phyloP scores from a whole-genome alignment of 2,888 invertebrate species.

The Neoascia interrupta region DNA sequence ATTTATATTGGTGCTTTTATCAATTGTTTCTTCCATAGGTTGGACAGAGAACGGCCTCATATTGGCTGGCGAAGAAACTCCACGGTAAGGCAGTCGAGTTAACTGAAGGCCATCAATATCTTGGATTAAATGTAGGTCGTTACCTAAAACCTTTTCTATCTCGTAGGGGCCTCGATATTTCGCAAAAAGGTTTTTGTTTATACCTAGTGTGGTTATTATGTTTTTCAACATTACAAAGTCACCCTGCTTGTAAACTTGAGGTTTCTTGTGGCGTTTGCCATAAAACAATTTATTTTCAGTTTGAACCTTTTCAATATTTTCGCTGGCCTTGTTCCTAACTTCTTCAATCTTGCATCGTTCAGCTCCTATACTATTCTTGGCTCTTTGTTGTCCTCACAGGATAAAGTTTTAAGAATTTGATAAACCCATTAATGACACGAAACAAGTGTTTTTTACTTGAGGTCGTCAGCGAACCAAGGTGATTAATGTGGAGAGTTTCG shows the following conservation, averaged over 20 bases:
- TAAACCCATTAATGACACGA: no score
- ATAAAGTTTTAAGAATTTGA: no score
- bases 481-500: not conserved
- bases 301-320: not conserved
- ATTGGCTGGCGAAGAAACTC: no score
- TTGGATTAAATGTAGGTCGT: not conserved
- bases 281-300: not conserved
- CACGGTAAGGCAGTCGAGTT: no score
- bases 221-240: constrained; percentile 2
- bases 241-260: not conserved
- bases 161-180: constrained; percentile 4
- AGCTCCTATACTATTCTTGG: not conserved
- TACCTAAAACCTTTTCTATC: not conserved
- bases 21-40: no score
- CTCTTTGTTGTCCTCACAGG: not conserved
- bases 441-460: no score
- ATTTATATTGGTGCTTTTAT: no score
- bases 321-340: no score
- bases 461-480: not conserved
- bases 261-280: not conserved
- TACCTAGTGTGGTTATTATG: not conserved
- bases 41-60: no score
- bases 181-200: constrained; percentile 2
- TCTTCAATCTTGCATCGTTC: not conserved
- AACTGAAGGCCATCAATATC: not conserved